Conservation (phyloP, 2,797 vertebrate genomes). For the Gymnoscopelus braueri region DNA sequence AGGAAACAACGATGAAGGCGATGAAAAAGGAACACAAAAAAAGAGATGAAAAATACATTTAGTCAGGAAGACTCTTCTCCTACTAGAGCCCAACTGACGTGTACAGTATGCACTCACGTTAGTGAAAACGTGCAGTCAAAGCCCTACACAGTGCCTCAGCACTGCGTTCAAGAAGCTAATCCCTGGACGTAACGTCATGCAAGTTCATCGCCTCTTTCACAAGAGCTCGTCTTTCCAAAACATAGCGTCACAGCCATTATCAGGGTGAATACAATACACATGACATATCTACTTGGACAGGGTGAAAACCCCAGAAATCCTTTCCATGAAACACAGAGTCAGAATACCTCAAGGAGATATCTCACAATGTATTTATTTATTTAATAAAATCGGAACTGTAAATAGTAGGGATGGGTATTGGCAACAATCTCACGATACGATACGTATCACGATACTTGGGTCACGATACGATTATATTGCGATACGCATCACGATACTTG, state of each 20-base stretch:
- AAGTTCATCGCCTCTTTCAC: constrained; percentile 46
- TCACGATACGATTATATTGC: no score
- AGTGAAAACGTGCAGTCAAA: constrained; percentile 17
- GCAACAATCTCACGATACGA: no score
- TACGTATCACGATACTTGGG: no score
- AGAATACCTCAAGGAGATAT: constrained; percentile 15
- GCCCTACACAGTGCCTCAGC: constrained; percentile 5
- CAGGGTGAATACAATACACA: constrained; percentile 49
- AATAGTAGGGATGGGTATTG: no score
- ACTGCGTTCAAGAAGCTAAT: constrained; percentile 44
- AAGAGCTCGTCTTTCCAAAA: constrained; percentile 51
- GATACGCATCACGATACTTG: no score
- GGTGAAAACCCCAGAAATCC: constrained; percentile 24
- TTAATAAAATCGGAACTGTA: constrained; percentile 34
- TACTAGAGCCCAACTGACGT: constrained; percentile 16
- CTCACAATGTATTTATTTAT: background rate
- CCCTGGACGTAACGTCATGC: constrained; percentile 48
- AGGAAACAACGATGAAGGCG: constrained; percentile 14
- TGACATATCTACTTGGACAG: constrained; percentile 42
- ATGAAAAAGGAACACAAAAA: background rate
- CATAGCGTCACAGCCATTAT: constrained; percentile 36
- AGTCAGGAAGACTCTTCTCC: constrained; percentile 28
- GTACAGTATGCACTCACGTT: constrained; percentile 30
- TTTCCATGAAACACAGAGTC: constrained; percentile 57
- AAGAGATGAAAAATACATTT: background rate